Conservation (phyloP, 2,113 vertebrate species). For the Larimichthys crocea region DNA sequence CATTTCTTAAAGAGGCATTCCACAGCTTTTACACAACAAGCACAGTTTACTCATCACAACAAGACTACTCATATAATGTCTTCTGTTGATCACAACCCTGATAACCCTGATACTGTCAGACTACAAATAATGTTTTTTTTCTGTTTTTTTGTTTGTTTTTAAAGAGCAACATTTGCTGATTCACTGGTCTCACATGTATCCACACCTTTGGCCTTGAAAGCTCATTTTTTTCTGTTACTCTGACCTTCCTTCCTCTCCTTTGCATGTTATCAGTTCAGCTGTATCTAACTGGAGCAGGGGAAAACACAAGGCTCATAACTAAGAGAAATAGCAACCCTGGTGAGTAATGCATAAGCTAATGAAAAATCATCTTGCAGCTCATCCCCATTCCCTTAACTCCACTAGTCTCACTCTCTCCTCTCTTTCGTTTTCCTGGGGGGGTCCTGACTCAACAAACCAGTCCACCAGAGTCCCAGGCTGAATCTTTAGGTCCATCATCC, state of each 20-base stretch:
- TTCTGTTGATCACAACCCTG: neutral
- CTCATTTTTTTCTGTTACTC: neutral
- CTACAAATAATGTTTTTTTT: neutral
- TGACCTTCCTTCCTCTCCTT: neutral
- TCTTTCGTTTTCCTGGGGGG: constrained; percentile 17
- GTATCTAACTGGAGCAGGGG: constrained; percentile 20
- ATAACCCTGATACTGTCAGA: neutral
- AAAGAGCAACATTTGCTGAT: neutral
- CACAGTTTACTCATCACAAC: neutral
- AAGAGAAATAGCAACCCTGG: constrained; percentile 55
- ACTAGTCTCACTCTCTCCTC: constrained; percentile 31
- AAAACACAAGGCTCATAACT: constrained; percentile 57
- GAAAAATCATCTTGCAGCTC: constrained; percentile 67
- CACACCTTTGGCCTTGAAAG: constrained; percentile 7
- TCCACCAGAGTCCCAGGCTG: constrained; percentile 16
- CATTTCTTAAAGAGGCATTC: constrained; percentile 8
- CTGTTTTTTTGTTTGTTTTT: too few species aligned
- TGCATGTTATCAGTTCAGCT: neutral
- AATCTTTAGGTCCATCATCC: neutral
- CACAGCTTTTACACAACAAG: neutral
- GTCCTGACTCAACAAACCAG: constrained; percentile 57
- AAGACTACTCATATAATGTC: neutral
- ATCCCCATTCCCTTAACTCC: constrained; percentile 31
- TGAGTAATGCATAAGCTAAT: constrained; percentile 74
- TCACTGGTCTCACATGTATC: constrained; percentile 14